phyloP scores from a whole-genome alignment of 2,888 invertebrate species.

The Fabriciana adippe region DNA sequence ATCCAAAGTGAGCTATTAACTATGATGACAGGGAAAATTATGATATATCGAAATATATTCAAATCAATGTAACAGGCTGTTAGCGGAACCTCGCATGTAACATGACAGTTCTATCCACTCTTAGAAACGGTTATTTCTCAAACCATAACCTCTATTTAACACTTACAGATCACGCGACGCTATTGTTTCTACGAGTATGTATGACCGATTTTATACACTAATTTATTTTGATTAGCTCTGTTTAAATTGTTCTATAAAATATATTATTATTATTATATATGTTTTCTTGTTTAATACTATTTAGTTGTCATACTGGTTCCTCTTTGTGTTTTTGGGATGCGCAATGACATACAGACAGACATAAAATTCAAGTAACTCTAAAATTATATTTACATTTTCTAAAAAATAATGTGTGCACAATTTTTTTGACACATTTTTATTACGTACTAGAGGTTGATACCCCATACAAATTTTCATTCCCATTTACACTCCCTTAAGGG shows the following conservation, averaged over 20 bases:
- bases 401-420: no score
- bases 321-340: no score
- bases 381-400: no score
- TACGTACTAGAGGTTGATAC: no score
- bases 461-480: no score
- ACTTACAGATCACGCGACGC: conserved; percentile 35
- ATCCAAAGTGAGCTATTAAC: no score
- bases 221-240: conserved; percentile 19
- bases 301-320: no score
- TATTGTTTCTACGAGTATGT: conserved; percentile 33
- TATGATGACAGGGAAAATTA: not conserved
- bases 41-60: conserved; percentile 10
- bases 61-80: conserved; percentile 19
- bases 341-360: no score
- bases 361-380: no score
- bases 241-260: conserved; percentile 6
- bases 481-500: no score
- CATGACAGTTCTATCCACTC: conserved; percentile 24
- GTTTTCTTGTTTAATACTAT: no score
- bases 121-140: conserved; percentile 36
- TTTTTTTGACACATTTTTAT: no score
- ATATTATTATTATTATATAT: not conserved
- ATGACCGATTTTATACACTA: conserved; percentile 38
- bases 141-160: conserved; percentile 26
- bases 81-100: conserved; percentile 35